Evolutionary conservation across 2,888 invertebrate genomes (phyloP).

Genomic region (Hipparchia sbordonii): DNA sequence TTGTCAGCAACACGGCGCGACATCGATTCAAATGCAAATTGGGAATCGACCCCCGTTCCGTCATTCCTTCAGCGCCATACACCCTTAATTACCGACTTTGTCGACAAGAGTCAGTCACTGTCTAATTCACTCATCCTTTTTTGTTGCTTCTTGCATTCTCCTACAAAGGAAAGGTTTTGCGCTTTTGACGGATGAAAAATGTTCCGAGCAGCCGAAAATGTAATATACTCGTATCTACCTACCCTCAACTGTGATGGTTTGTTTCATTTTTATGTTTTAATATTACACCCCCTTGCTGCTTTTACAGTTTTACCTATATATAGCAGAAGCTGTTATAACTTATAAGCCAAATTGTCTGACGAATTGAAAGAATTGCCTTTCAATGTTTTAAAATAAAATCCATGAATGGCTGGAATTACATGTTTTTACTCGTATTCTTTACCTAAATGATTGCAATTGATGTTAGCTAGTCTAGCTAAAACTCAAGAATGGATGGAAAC

Average conservation of each 20-base stretch:
- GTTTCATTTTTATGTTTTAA: not conserved
- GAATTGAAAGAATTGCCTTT: too few species aligned
- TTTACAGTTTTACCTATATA: too few species aligned
- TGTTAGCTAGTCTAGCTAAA: too few species aligned
- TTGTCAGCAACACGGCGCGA: conserved; percentile 32
- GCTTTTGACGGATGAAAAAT: conserved; percentile 32
- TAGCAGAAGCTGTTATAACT: too few species aligned
- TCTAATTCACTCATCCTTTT: conserved; percentile 37
- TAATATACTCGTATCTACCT: not conserved
- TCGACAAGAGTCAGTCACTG: conserved; percentile 36
- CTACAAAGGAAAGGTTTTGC: conserved; percentile 31
- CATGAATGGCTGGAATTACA: too few species aligned
- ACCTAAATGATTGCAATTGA: too few species aligned
- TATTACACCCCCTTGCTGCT: too few species aligned
- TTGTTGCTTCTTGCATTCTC: conserved; percentile 28
- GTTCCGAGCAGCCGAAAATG: conserved; percentile 19
- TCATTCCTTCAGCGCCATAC: conserved; percentile 37
- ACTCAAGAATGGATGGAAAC: too few species aligned
- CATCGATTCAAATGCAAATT: conserved; percentile 45
- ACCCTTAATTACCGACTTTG: conserved; percentile 39
- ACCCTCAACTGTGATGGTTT: not conserved
- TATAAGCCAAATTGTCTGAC: too few species aligned
- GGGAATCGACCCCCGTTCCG: conserved; percentile 35
- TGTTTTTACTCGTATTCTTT: too few species aligned
- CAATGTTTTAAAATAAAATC: too few species aligned